phyloP scores from a whole-genome alignment of 1,140 invertebrate species.

The Pollicipes pollicipes region DNA sequence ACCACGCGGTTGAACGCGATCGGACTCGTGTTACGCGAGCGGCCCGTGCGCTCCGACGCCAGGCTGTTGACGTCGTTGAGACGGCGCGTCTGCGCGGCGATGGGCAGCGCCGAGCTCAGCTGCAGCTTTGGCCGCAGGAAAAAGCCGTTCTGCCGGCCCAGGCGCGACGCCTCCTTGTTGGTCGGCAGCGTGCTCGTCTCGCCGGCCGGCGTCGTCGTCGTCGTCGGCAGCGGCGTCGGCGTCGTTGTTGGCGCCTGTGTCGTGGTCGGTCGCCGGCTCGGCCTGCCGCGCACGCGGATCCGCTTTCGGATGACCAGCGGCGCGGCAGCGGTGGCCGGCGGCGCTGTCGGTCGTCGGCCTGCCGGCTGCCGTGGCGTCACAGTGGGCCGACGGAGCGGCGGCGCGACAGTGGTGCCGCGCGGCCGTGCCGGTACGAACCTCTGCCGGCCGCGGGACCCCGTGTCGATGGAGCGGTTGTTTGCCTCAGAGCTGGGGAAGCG shows the following conservation, averaged over 20 bases:
- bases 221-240: background rate
- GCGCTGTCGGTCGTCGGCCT: background rate
- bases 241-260: background rate
- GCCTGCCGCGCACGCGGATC: background rate
- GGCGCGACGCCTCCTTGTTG: background rate
- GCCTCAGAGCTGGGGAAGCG: background rate
- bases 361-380: too few relatives aligned
- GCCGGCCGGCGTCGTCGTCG: background rate
- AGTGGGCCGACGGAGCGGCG: too few relatives aligned
- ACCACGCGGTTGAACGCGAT: background rate
- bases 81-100: background rate
- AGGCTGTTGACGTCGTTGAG: background rate
- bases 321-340: background rate
- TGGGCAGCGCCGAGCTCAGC: background rate
- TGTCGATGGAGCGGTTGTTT: background rate
- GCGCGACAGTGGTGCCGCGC: background rate
- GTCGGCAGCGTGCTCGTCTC: conserved; percentile 3
- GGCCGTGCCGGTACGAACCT: too few relatives aligned
- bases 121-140: background rate
- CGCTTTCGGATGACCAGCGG: background rate
- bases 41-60: background rate
- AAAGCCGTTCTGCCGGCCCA: background rate
- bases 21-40: background rate
- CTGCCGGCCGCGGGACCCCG: too few relatives aligned
- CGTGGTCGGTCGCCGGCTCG: background rate